Evolutionary conservation across 2,888 invertebrate genomes (phyloP).

Genomic region (Phyllotreta cruciferae): DNA sequence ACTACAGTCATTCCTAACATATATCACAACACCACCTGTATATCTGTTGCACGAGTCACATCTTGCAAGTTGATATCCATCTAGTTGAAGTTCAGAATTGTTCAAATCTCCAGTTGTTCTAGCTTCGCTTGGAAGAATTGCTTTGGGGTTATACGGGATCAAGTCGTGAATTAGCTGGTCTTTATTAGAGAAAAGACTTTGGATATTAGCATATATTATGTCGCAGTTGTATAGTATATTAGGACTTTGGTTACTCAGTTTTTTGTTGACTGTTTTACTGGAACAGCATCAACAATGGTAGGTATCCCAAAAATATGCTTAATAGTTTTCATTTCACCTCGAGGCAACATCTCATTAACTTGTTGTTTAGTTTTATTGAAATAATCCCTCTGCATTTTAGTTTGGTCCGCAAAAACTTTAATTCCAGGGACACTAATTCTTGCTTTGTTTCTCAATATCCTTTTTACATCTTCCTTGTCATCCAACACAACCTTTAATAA

Average conservation of each 20-base stretch:
- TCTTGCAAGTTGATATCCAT: neutral
- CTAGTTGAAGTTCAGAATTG: neutral
- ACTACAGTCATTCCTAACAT: constrained; percentile 1
- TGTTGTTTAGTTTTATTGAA: no score
- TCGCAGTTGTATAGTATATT: no score
- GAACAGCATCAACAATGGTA: no score
- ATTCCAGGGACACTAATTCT: neutral
- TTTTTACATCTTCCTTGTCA: neutral
- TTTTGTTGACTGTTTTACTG: no score
- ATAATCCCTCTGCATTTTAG: no score
- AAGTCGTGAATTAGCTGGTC: constrained; percentile 2
- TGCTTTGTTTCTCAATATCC: neutral
- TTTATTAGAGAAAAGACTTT: neutral
- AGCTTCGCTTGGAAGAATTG: neutral
- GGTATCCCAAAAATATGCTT: no score
- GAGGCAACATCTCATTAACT: no score
- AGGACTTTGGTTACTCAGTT: no score
- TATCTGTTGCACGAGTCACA: constrained; percentile 4
- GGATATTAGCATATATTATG: no score
- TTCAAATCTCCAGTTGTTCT: no score
- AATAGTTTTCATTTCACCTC: no score
- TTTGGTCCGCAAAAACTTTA: neutral
- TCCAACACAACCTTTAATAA: neutral
- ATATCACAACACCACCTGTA: neutral
- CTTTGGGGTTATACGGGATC: neutral